phyloP scores from a whole-genome alignment of 2,888 invertebrate genomes.

The Stictocephala bisonia region DNA sequence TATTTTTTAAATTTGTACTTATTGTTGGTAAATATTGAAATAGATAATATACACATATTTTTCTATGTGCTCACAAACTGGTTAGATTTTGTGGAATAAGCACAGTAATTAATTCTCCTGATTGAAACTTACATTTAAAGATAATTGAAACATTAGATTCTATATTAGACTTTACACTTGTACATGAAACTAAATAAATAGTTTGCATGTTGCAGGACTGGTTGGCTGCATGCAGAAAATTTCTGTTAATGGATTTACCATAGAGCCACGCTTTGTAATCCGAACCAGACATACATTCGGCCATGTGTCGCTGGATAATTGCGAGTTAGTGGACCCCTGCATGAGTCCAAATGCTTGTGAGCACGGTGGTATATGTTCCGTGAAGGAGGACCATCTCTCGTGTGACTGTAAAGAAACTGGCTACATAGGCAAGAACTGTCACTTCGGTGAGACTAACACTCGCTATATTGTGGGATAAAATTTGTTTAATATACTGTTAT shows the following conservation, averaged over 20 bases:
- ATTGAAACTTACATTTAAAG: too few relatives aligned
- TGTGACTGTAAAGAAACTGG: conserved; percentile 93
- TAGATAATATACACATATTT: too few relatives aligned
- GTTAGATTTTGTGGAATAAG: too few relatives aligned
- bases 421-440: conserved; percentile 94
- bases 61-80: too few relatives aligned
- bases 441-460: conserved; percentile 83
- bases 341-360: conserved; percentile 91
- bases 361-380: conserved; percentile 91
- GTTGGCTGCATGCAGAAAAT: conserved; percentile 94
- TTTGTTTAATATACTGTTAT: too few relatives aligned
- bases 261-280: conserved; percentile 84
- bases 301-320: conserved; percentile 90
- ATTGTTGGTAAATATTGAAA: too few relatives aligned
- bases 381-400: conserved; percentile 85
- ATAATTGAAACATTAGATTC: too few relatives aligned
- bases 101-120: too few relatives aligned
- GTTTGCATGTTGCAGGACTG: conserved; percentile 78
- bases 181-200: too few relatives aligned
- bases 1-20: too few relatives aligned
- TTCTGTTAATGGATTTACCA: conserved; percentile 81
- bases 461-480: too few relatives aligned
- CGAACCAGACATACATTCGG: conserved; percentile 87
- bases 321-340: conserved; percentile 90
- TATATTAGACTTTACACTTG: too few relatives aligned